These are phyloP conservation scores for Bergia puertoricense DNA, from an alignment of 92 coral and sea anemone genomes.

Conservation along the genomic window DNA sequence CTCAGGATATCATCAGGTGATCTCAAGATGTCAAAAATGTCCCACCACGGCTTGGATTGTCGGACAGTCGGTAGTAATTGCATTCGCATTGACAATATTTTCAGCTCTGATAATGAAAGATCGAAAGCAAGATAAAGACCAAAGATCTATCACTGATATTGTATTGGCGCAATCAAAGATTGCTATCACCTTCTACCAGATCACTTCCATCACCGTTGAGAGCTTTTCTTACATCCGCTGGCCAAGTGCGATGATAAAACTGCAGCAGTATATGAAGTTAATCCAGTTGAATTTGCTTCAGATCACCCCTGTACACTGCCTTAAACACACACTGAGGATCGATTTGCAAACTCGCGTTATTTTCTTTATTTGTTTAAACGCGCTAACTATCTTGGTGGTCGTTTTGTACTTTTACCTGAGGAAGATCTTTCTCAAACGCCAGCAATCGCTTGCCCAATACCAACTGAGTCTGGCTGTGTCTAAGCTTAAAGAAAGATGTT, in stretches of 20 bases:
- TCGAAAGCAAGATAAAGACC: conserved; percentile 13
- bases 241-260: conserved; percentile 51
- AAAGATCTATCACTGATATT: conserved; percentile 49
- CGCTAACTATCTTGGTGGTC: conserved; percentile 11
- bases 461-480: background rate
- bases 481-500: conserved; percentile 39
- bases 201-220: conserved; percentile 58
- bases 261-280: conserved; percentile 54
- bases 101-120: conserved; percentile 37
- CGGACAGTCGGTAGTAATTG: conserved; percentile 31
- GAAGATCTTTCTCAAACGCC: background rate
- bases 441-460: background rate
- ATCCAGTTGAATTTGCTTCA: conserved; percentile 58
- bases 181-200: conserved; percentile 59
- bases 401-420: conserved; percentile 23
- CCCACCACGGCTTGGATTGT: conserved; percentile 46
- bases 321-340: conserved; percentile 32
- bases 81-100: conserved; percentile 6
- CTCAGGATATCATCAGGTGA: conserved; percentile 6
- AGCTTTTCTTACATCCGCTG: conserved; percentile 60
- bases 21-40: conserved; percentile 42
- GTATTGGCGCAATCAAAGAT: conserved; percentile 60
- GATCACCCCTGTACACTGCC: conserved; percentile 55
- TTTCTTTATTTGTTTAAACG: conserved; percentile 37
- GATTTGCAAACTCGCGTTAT: conserved; percentile 53